Evolutionary conservation across 1,140 invertebrate genomes (phyloP).

Genomic region (Andricus grossulariae): DNA sequence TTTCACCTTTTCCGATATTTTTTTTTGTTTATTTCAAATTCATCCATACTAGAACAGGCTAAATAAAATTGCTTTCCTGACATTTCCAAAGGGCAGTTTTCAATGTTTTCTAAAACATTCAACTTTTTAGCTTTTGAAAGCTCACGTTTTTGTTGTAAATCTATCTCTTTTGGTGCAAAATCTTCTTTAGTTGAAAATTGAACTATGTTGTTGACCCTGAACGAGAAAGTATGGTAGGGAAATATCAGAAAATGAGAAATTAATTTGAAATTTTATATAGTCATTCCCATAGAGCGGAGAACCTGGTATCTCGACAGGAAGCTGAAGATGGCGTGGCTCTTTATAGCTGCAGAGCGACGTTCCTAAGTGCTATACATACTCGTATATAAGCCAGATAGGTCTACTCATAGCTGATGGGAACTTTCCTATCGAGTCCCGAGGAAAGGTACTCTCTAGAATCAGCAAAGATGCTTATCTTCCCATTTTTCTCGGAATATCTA

Average conservation of each 20-base stretch:
- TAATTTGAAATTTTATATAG: background rate
- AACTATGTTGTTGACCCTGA: no score
- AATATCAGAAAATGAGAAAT: background rate
- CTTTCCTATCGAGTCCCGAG: slow-evolving; percentile 10
- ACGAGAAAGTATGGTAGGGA: no score
- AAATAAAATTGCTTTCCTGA: background rate
- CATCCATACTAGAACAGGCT: background rate
- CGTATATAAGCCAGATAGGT: slow-evolving; percentile 18
- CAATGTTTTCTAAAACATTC: no score
- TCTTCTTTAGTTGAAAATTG: no score
- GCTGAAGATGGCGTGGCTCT: slow-evolving; percentile 38
- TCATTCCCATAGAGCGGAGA: slow-evolving; percentile 35
- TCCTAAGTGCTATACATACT: background rate
- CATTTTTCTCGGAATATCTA: background rate
- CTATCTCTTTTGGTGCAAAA: no score
- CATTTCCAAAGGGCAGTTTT: background rate
- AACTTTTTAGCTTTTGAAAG: no score
- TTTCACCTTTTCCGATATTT: background rate
- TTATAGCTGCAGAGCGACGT: slow-evolving; percentile 8
- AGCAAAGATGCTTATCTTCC: slow-evolving; percentile 9
- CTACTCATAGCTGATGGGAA: slow-evolving; percentile 12
- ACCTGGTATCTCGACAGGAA: slow-evolving; percentile 43
- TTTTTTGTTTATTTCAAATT: background rate
- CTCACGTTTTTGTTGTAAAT: no score
- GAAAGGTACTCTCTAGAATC: slow-evolving; percentile 7